Conservation (phyloP, 2,113 vertebrate species). For the Xyliphius kryptos region DNA sequence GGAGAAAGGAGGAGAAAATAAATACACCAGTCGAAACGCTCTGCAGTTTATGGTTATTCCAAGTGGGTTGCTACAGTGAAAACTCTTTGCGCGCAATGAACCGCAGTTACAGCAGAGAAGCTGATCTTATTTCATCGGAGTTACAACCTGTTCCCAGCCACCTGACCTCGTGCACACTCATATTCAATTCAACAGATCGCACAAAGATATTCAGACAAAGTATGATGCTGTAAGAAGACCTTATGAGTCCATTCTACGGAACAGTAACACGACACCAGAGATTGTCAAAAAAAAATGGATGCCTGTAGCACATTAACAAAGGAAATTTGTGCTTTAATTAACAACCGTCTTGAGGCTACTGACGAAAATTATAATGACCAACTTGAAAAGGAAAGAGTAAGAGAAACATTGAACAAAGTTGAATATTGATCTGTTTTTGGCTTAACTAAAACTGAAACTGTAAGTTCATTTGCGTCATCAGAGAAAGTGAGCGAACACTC, state of each 20-base stretch:
- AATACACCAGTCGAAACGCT: no score
- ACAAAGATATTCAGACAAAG: no score
- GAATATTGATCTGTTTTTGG: constrained; percentile 33
- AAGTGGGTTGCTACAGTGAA: no score
- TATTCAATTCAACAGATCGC: no score
- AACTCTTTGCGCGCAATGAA: no score
- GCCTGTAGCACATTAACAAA: constrained; percentile 19
- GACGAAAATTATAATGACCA: constrained; percentile 27
- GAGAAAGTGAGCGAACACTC: constrained; percentile 8
- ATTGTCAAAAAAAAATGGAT: constrained; percentile 39
- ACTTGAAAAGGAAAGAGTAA: constrained; percentile 34
- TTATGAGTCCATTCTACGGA: constrained; percentile 36
- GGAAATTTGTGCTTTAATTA: constrained; percentile 26
- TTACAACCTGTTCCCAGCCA: no score
- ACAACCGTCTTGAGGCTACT: constrained; percentile 18
- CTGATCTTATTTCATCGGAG: no score
- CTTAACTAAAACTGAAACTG: constrained; percentile 27
- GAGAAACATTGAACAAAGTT: constrained; percentile 26
- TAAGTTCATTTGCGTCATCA: constrained; percentile 16
- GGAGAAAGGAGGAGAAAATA: no score
- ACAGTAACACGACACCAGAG: constrained; percentile 21
- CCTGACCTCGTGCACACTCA: no score
- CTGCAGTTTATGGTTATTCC: no score
- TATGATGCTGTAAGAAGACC: no score
- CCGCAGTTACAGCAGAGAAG: no score